A percentile compares a stretch with the other conserved stretches of the same genome.
phyloP scores from a whole-genome alignment of 2,888 invertebrate species.

The Chorisops tibialis region DNA sequence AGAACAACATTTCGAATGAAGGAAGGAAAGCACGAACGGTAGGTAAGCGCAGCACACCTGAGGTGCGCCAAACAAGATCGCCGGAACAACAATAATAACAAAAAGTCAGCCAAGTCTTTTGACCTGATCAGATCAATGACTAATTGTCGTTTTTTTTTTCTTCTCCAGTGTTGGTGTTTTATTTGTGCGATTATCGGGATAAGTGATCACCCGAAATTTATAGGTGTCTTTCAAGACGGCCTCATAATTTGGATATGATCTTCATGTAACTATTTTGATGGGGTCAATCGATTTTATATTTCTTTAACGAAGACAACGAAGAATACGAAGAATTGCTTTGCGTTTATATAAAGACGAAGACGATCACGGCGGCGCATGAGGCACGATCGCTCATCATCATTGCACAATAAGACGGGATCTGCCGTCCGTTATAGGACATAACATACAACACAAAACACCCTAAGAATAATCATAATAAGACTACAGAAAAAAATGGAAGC shows the following conservation, averaged over 20 bases:
- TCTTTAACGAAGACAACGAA: too few relatives aligned
- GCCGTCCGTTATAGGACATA: constrained; percentile 16
- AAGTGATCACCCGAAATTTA: constrained; percentile 2
- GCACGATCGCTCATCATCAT: constrained; percentile 16
- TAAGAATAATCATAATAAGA: too few relatives aligned
- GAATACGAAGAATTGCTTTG: too few relatives aligned
- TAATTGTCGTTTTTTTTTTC: constrained; percentile 19
- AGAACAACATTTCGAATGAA: too few relatives aligned
- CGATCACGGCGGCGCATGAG: constrained; percentile 21
- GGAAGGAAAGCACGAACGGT: too few relatives aligned
- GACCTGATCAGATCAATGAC: constrained; percentile 23
- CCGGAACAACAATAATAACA: background rate
- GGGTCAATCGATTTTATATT: constrained; percentile 32
- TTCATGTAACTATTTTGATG: constrained; percentile 17
- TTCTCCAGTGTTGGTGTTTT: background rate
- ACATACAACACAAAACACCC: constrained; percentile 20
- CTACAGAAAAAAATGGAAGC: constrained; percentile 4
- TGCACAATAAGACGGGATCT: constrained; percentile 10
- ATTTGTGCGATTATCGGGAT: constrained; percentile 5
- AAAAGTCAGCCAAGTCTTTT: constrained; percentile 16
- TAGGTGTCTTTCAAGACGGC: background rate
- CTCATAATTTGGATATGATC: constrained; percentile 1
- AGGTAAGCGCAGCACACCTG: constrained; percentile 10
- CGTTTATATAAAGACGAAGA: background rate
- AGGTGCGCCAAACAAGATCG: constrained; percentile 14